Conservation (phyloP, 2,888 invertebrate genomes). For the Xestia rhomboidea region DNA sequence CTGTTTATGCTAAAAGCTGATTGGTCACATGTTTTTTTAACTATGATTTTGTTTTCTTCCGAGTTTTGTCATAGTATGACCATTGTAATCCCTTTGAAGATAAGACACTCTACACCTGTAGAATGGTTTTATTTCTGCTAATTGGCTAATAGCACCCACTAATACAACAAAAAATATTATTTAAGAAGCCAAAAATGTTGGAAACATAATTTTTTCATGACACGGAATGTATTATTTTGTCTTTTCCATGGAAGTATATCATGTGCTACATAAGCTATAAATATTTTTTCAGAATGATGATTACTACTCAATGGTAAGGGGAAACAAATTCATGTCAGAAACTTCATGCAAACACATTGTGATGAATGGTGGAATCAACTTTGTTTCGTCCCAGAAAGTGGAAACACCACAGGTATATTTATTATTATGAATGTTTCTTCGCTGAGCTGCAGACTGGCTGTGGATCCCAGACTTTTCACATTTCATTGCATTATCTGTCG, state of each 20-base stretch:
- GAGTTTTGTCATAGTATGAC: not conserved
- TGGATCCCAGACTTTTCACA: not conserved
- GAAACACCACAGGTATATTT: slow-evolving; percentile 81
- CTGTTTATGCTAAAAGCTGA: slow-evolving; percentile 9
- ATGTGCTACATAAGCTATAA: not conserved
- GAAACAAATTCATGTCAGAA: slow-evolving; percentile 86
- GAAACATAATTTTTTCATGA: not conserved
- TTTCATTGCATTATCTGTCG: not conserved
- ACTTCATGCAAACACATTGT: slow-evolving; percentile 84
- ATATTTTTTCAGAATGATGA: slow-evolving; percentile 82
- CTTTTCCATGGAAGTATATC: not conserved
- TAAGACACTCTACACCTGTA: not conserved
- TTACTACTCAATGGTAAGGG: slow-evolving; percentile 88
- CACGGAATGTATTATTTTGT: not conserved
- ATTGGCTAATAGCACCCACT: not conserved
- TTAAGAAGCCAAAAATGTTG: not conserved
- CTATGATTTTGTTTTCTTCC: not conserved
- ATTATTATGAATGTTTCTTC: slow-evolving; percentile 5
- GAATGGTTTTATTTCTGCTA: not conserved
- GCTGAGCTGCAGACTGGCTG: not conserved
- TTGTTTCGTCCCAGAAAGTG: slow-evolving; percentile 80
- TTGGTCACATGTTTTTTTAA: not conserved
- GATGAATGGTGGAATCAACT: slow-evolving; percentile 87
- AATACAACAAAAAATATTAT: not conserved
- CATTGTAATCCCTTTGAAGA: not conserved